Percentiles rank a stretch among this genome's conserved stretches.
Conservation (phyloP, 2,113 vertebrate species). For the Ptyas mucosa region DNA sequence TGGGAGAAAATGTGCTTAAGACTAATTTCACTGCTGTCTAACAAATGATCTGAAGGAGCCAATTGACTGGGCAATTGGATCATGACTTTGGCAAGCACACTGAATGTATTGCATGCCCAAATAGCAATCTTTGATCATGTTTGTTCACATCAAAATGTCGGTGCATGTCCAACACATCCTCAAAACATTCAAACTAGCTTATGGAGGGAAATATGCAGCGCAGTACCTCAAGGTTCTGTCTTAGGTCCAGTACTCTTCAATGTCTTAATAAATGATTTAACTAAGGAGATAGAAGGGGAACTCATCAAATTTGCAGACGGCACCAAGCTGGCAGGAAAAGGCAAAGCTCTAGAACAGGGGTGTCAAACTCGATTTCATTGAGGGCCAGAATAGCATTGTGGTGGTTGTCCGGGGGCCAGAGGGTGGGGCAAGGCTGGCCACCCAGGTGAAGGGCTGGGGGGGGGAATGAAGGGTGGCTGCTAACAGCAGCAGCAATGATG, state of each 20-base stretch:
- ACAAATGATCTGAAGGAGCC: neutral
- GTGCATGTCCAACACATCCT: neutral
- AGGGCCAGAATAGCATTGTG: too few species aligned
- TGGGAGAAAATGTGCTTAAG: neutral
- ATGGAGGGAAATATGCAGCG: neutral
- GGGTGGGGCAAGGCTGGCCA: too few species aligned
- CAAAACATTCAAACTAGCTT: neutral
- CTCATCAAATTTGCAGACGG: neutral
- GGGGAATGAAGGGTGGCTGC: too few species aligned
- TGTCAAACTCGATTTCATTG: too few species aligned
- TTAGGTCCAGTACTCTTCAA: neutral
- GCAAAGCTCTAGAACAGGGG: neutral
- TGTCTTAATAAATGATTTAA: neutral
- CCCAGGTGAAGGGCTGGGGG: too few species aligned
- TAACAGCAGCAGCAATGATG: too few species aligned
- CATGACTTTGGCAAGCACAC: neutral
- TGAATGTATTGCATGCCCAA: neutral
- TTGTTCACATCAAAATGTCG: neutral
- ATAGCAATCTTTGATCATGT: neutral
- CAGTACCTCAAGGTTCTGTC: neutral
- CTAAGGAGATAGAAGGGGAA: neutral
- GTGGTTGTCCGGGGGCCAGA: rapidly evolving
- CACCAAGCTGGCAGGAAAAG: neutral
- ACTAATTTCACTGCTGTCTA: neutral
- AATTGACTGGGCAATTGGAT: neutral